Evolutionary conservation across 2,888 invertebrate genomes (phyloP).

Genomic region (Dolichomitus sp.): DNA sequence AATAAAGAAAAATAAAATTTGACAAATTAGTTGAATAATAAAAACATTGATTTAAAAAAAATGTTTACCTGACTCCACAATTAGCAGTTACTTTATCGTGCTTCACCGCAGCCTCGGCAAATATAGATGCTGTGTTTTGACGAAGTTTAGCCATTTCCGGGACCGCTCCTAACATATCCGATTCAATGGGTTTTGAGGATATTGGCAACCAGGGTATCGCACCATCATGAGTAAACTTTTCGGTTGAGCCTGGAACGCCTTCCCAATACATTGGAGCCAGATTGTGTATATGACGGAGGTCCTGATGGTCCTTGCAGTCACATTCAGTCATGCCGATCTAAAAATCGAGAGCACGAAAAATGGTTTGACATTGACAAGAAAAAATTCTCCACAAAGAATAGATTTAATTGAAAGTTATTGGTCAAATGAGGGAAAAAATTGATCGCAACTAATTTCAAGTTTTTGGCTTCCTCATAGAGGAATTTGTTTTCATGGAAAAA

Average conservation of each 20-base stretch:
- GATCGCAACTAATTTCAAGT: too few species aligned
- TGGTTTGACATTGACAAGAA: background rate
- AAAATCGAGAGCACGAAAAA: background rate
- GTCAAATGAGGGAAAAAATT: too few species aligned
- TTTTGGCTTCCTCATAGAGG: too few species aligned
- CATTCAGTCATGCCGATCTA: slow-evolving; percentile 82
- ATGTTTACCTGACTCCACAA: slow-evolving; percentile 88
- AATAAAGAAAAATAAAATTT: background rate
- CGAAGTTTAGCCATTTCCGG: slow-evolving; percentile 89
- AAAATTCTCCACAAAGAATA: too few species aligned
- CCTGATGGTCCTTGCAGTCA: slow-evolving; percentile 79
- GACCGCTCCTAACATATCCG: slow-evolving; percentile 87
- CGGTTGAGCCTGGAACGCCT: slow-evolving; percentile 74
- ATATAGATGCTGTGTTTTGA: slow-evolving; percentile 90
- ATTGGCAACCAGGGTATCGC: slow-evolving; percentile 90
- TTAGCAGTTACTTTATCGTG: slow-evolving; percentile 89
- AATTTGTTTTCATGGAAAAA: too few species aligned
- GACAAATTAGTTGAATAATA: background rate
- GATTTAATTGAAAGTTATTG: too few species aligned
- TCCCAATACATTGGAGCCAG: slow-evolving; percentile 91
- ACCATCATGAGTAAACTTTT: slow-evolving; percentile 87
- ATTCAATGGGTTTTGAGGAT: slow-evolving; percentile 84
- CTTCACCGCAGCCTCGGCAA: slow-evolving; percentile 91
- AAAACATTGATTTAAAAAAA: background rate
- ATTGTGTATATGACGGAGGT: slow-evolving; percentile 89